phyloP scores from a whole-genome alignment of 2,888 invertebrate species.

The Plagodis pulveraria region DNA sequence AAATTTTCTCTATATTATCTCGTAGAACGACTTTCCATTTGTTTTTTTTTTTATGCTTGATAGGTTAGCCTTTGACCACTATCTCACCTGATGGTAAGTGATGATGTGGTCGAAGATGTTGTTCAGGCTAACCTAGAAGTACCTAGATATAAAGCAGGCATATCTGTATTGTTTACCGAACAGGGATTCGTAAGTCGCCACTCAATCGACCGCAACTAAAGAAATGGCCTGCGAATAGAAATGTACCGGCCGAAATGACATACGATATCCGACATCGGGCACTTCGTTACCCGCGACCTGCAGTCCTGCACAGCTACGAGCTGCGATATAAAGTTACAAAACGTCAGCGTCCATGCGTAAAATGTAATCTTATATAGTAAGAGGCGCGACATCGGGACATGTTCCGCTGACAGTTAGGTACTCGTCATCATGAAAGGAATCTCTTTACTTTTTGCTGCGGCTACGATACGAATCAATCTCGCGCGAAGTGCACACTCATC shows the following conservation, averaged over 20 bases:
- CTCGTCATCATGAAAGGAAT: constrained; percentile 10
- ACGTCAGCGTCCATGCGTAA: constrained; percentile 39
- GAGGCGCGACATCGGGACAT: constrained; percentile 28
- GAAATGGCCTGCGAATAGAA: background rate
- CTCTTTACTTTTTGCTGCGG: constrained; percentile 18
- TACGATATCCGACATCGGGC: constrained; percentile 6
- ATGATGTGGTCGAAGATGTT: no score
- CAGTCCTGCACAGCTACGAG: constrained; percentile 3
- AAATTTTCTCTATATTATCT: no score
- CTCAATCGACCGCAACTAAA: background rate
- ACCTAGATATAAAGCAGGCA: no score
- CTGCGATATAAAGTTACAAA: constrained; percentile 28
- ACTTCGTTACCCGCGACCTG: constrained; percentile 12
- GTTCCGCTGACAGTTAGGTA: constrained; percentile 16
- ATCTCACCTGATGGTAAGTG: no score
- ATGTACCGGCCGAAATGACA: background rate
- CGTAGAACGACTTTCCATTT: no score
- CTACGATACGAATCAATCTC: constrained; percentile 14
- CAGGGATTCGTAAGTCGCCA: background rate
- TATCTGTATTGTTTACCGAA: constrained; percentile 5
- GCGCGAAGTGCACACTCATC: constrained; percentile 22
- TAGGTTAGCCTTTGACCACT: no score
- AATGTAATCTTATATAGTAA: constrained; percentile 33
- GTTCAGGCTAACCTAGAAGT: no score
- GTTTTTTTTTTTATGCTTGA: no score